These are phyloP conservation scores for Pimpla rufipes DNA, from an alignment of 2,888 invertebrate genomes.

Conservation along the genomic window DNA sequence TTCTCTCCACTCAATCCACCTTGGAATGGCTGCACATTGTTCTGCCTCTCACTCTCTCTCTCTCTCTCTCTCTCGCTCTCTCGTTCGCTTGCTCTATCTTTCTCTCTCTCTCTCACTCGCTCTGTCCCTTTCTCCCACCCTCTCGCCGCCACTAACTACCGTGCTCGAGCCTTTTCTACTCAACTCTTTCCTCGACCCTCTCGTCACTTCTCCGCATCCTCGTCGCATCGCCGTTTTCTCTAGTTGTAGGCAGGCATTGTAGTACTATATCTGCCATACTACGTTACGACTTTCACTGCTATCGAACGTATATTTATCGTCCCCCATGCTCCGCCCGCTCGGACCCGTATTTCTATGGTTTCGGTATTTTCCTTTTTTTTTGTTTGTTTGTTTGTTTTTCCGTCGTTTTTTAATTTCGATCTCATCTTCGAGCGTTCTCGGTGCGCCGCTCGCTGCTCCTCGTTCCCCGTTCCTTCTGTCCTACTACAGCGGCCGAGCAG, in stretches of 20 bases:
- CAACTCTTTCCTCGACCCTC: background rate
- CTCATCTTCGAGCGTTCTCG: conserved; percentile 11
- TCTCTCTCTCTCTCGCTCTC: conserved; percentile 11
- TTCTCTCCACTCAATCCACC: conserved; percentile 72
- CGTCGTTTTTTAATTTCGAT: conserved; percentile 1
- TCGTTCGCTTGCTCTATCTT: conserved; percentile 28
- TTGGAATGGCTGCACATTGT: conserved; percentile 80
- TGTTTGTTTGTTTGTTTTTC: background rate
- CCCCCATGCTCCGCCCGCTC: background rate
- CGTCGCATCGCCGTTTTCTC: conserved; percentile 12
- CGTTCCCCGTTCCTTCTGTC: conserved; percentile 38
- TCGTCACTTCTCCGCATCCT: background rate
- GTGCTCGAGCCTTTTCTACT: background rate
- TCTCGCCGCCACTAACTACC: background rate
- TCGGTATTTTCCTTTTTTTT: too few species aligned
- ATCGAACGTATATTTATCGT: background rate
- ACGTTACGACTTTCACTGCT: conserved; percentile 37
- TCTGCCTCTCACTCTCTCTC: conserved; percentile 57
- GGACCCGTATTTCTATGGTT: too few species aligned
- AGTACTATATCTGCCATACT: conserved; percentile 22
- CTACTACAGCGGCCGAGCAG: conserved; percentile 4
- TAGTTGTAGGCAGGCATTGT: background rate
- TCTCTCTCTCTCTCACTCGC: conserved; percentile 18
- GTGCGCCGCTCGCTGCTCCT: conserved; percentile 25
- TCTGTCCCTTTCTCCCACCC: conserved; percentile 12